phyloP scores from a whole-genome alignment of 23 tunicate species.

The Styela plicata region DNA sequence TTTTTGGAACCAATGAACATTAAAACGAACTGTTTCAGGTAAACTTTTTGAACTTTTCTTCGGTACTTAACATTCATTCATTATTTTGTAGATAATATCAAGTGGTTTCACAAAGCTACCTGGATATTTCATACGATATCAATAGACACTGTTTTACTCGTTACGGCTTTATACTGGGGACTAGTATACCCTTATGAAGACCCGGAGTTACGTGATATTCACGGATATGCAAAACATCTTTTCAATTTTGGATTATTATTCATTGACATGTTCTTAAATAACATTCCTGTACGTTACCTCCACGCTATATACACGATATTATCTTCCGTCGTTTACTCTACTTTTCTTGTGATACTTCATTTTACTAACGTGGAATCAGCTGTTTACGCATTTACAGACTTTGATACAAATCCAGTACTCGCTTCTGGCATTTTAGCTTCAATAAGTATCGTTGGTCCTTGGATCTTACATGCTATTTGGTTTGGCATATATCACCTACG shows the following conservation, averaged over 20 bases:
- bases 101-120: background rate
- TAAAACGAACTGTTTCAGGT: too few relatives aligned
- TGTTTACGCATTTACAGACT: background rate
- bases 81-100: background rate
- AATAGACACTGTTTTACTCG: background rate
- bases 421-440: background rate
- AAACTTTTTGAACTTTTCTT: too few relatives aligned
- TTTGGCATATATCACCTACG: too few relatives aligned
- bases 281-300: background rate
- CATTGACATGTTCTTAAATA: background rate
- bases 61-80: too few relatives aligned
- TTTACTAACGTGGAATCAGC: background rate
- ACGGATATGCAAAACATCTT: background rate
- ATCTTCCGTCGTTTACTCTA: background rate
- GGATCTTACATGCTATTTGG: too few relatives aligned
- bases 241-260: background rate
- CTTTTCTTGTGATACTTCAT: background rate
- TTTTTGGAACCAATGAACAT: too few relatives aligned
- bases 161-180: background rate
- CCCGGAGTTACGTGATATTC: background rate
- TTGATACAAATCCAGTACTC: background rate
- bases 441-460: too few relatives aligned
- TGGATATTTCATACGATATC: background rate
- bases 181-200: background rate
- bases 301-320: too few relatives aligned